Conservation (phyloP, 1,140 invertebrate species). For the Drosophila subobscura region DNA sequence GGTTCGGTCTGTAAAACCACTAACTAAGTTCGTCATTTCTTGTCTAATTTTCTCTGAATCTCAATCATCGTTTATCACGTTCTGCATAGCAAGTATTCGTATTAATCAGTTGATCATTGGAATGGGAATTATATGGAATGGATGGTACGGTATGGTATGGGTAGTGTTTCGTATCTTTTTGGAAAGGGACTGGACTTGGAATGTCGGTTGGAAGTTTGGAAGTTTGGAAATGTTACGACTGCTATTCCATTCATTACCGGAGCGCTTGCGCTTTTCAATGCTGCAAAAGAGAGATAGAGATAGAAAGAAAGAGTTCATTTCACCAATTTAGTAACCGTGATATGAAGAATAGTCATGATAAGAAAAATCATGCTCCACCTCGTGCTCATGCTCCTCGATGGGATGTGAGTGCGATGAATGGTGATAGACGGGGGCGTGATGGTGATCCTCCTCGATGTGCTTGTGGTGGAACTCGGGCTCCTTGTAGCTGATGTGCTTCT, state of each 20-base stretch:
- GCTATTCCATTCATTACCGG: conserved; percentile 53
- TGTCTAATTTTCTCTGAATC: conserved; percentile 63
- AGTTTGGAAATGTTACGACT: conserved; percentile 33
- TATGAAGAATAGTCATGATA: conserved; percentile 76
- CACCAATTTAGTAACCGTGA: conserved; percentile 78
- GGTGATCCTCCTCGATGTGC: conserved; percentile 75
- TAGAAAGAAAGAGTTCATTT: conserved; percentile 63
- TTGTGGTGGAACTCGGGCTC: conserved; percentile 80
- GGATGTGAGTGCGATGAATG: conserved; percentile 62
- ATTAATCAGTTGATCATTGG: conserved; percentile 11
- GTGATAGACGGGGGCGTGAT: conserved; percentile 69
- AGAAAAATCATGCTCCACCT: conserved; percentile 78
- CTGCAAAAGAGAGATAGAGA: conserved; percentile 68
- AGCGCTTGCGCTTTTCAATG: conserved; percentile 55
- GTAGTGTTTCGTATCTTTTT: conserved; percentile 34
- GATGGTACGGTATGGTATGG: conserved; percentile 27
- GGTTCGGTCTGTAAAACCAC: conserved; percentile 59
- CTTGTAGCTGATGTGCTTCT: conserved; percentile 81
- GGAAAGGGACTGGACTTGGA: conserved; percentile 37
- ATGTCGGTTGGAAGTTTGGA: conserved; percentile 16
- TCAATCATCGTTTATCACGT: conserved; percentile 75
- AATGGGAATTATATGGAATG: conserved; percentile 33
- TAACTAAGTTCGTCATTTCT: conserved; percentile 63
- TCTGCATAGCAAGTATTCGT: conserved; percentile 59
- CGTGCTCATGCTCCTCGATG: conserved; percentile 75